These are phyloP conservation scores for Gavialis gangeticus DNA, from an alignment of 2,113 vertebrate genomes.

Conservation along the genomic window DNA sequence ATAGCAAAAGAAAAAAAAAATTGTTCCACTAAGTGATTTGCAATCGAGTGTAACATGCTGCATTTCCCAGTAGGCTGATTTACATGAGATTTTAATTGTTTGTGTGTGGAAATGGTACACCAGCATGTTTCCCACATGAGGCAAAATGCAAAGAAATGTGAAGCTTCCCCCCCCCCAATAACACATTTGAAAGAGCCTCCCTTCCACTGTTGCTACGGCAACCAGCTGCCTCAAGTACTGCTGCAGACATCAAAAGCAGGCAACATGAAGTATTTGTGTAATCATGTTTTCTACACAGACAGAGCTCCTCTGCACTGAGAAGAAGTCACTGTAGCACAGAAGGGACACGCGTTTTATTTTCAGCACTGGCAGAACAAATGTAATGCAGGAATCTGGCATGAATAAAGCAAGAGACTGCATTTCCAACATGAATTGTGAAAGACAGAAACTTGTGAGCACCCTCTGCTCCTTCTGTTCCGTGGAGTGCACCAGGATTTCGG, in stretches of 20 bases:
- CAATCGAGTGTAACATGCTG: background rate
- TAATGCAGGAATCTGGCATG: background rate
- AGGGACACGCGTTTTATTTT: constrained; percentile 2
- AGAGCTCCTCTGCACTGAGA: constrained; percentile 19
- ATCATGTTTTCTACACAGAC: constrained; percentile 21
- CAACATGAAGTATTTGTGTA: constrained; percentile 61
- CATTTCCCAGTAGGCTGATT: background rate
- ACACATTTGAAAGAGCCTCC: constrained; percentile 38
- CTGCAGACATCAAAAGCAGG: constrained; percentile 28
- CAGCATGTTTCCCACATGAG: background rate
- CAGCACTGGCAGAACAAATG: background rate
- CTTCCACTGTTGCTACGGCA: constrained; percentile 56
- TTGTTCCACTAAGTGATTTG: background rate
- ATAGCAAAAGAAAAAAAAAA: background rate
- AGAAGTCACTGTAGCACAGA: constrained; percentile 2
- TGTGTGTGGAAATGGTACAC: background rate
- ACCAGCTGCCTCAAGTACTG: constrained; percentile 17
- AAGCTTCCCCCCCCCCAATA: background rate
- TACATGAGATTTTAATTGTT: background rate
- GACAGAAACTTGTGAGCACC: background rate
- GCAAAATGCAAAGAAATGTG: background rate
- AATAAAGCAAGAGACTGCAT: background rate
- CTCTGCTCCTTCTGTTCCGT: background rate
- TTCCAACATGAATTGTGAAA: constrained; percentile 8
- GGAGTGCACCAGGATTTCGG: background rate